A percentile compares a stretch with the other conserved stretches of the same genome.
Evolutionary conservation across 2,113 vertebrate species (phyloP).

Genomic region (Asarcornis scutulata): DNA sequence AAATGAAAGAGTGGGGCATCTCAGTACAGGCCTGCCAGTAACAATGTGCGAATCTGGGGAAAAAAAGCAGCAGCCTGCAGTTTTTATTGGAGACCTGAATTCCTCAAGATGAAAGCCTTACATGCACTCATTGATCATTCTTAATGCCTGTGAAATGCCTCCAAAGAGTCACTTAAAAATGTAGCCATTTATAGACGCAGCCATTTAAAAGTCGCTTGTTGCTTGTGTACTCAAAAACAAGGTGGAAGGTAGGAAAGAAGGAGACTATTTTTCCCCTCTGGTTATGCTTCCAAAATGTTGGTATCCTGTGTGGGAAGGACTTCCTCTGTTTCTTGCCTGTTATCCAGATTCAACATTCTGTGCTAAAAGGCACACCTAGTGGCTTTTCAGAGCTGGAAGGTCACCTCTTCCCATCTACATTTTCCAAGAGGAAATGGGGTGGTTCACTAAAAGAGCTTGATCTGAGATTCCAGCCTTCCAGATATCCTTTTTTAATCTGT

Average conservation of each 20-base stretch:
- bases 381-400: background rate
- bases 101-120: background rate
- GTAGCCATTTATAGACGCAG: background rate
- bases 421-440: background rate
- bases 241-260: background rate
- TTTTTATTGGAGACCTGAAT: background rate
- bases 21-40: background rate
- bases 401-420: background rate
- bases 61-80: background rate
- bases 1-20: background rate
- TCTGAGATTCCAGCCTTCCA: background rate
- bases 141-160: background rate
- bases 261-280: background rate
- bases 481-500: background rate
- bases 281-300: background rate
- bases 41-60: background rate
- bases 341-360: background rate
- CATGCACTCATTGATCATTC: background rate
- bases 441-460: background rate
- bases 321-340: background rate
- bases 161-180: background rate
- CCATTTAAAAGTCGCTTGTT: background rate
- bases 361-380: background rate
- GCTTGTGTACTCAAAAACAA: background rate
- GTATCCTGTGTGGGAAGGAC: background rate